Evolutionary conservation across 2,797 vertebrate species (phyloP), one percentile per base, ranked within the genome.

Genomic region (Astyanax mexicanus): DNA sequence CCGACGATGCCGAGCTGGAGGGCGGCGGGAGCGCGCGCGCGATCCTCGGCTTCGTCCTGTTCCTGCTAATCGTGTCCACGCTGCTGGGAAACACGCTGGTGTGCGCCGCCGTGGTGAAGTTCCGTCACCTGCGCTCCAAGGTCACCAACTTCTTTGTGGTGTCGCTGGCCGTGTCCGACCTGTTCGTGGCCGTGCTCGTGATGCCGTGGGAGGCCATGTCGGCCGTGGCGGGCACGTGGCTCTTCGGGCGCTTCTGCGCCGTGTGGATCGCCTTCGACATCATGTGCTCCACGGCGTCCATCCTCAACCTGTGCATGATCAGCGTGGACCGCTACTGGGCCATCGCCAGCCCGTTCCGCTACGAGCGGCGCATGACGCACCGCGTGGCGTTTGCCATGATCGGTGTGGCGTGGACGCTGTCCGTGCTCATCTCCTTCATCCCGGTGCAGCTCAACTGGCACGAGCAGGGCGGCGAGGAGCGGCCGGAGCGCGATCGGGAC

Each of bases 241-340:
- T 93, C 4, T 95, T 95, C 0, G 94, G 94, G 0, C 75, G 86
- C 0, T 95, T 96, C 42, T 94, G 94, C 0, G 92, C 91, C 4
- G 70, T 93, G 15, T 95, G 94, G 94, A 93, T 95, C 64, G 93
- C 94, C 25, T 96, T 94, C 3, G 94, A 95, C 87, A 95, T 95
- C 78, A 92, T 90, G 92, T 94, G 93, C 82, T 94, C 93, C 81
- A 95, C 95, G 0, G 92, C 94, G 1, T 95, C 94, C 15, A 95
- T 95, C 84, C 86, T 95, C n/a, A 91, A 94, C 73, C 80, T 96
- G 74, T 93, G 94, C 82, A 91, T 95, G 67, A 94, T 95, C 86
- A 93, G 93, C 19, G 19, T 96, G 83, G 94, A 95, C 81, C 88
- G 92, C 8, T 95, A 93, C 87, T 93, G 93, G 93, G 94, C 94